A percentile compares a stretch with the other conserved stretches of the same genome.
phyloP scores from a whole-genome alignment of 2,113 vertebrate species.

The Channa maculata region DNA sequence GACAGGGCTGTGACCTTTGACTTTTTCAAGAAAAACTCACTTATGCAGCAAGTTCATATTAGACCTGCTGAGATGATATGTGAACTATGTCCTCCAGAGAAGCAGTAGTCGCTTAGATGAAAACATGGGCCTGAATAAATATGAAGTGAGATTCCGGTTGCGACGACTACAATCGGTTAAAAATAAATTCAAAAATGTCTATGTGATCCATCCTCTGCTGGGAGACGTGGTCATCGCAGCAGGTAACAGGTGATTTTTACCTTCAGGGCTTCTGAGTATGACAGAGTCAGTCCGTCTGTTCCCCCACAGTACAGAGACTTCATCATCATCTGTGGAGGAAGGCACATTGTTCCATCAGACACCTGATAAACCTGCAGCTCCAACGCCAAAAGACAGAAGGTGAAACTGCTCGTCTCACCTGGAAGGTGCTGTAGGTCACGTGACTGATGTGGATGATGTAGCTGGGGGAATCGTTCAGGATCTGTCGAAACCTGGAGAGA shows the following conservation, averaged over 20 bases:
- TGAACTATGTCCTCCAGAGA: no score
- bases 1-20: no score
- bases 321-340: constrained; percentile 90
- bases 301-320: constrained; percentile 93
- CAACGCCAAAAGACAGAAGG: not conserved
- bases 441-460: constrained; percentile 89
- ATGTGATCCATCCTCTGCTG: no score
- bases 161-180: no score
- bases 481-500: constrained; percentile 86
- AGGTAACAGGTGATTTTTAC: constrained; percentile 74
- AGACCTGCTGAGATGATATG: no score
- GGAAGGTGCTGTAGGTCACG: constrained; percentile 91
- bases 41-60: no score
- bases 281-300: constrained; percentile 86
- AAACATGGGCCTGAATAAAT: no score
- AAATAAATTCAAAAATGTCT: no score
- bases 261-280: constrained; percentile 86
- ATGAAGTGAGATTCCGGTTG: no score
- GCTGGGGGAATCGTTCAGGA: constrained; percentile 84
- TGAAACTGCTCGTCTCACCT: constrained; percentile 76
- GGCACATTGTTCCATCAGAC: not conserved
- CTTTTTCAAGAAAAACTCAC: no score
- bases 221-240: not conserved
- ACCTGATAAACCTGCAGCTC: not conserved
- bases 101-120: no score